Percentiles rank a stretch among this genome's conserved stretches.
Conservation (phyloP, 2,113 vertebrate species). For the Dromiciops gliroides region DNA sequence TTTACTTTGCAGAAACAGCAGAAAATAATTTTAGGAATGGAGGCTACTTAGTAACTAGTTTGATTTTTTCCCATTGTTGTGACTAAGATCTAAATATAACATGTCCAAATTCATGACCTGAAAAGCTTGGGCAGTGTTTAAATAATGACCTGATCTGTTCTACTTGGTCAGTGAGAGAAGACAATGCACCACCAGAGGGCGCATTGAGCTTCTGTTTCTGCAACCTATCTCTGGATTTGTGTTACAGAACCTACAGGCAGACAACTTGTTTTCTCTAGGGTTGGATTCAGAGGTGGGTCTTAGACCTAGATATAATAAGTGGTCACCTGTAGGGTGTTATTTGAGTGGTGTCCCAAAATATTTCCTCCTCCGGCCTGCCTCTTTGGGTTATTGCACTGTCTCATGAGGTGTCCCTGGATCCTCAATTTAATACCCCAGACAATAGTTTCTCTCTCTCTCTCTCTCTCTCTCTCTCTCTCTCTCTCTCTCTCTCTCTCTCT, state of each 20-base stretch:
- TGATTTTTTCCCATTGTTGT: neutral
- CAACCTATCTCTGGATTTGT: neutral
- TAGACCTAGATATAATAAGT: neutral
- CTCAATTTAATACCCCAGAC: neutral
- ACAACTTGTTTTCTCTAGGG: neutral
- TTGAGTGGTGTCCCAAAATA: neutral
- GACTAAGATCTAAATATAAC: conserved; percentile 23
- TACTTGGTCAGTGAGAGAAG: neutral
- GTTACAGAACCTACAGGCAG: neutral
- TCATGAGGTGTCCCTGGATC: neutral
- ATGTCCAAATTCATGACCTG: conserved; percentile 50
- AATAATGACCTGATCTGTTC: neutral
- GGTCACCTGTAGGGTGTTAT: neutral
- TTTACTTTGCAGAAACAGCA: conserved; percentile 39
- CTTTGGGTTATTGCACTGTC: neutral
- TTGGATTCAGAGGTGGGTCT: neutral
- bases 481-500: too few relatives aligned
- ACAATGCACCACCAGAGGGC: conserved; percentile 60
- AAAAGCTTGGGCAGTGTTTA: neutral
- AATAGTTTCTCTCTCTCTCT: too few relatives aligned
- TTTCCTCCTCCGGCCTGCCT: neutral
- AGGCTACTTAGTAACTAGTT: conserved; percentile 38
- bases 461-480: too few relatives aligned
- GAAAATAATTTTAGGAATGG: conserved; percentile 45
- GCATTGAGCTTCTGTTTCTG: conserved; percentile 37